Base-by-base conservation (phyloP, 2,888 invertebrate genomes). In the Hirtodrosophila cameraria region DNA sequence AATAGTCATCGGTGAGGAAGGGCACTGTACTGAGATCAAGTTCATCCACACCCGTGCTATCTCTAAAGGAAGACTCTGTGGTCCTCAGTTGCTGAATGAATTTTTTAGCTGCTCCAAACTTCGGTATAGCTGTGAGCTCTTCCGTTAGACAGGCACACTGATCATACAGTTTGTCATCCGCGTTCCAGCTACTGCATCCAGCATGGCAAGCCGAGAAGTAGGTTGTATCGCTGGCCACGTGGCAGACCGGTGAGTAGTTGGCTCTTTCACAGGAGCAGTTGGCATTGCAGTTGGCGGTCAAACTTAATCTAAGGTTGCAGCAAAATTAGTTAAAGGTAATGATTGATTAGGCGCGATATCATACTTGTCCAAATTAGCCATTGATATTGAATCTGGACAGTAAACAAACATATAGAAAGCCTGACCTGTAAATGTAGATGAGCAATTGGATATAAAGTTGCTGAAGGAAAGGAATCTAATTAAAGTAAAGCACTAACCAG, bases 141-240 rank as follows among this genome's bases (percentile, higher is more conserved):
- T 58, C 38, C 1, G 31, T 55, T 18, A 80, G 31, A 25, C 80
- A 80, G 42, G 70, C 39, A 35, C 80, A 80, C 4, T 70, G 46
- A n/a, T 67, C 52, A 15, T 81, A 80, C 1, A 73, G 3, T 35
- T 84, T 80, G 3, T 33, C 45, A 0, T 78, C 67, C 1, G 86
- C 28, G 45, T 88, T 70, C 87, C 89, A 90, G 13, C 83, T 89
- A 5, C 83, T 91, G 72, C 95, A 95, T 0, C 95, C 95, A 0
- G 95, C 95, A 84, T 94, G 94, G 75, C 95, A 95, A 0, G 95
- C 93, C 0, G 94, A 95, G 88, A 94, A 95, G 80, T 92, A 95
- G 1, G 94, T 94, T 9, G 92, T 92, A 46, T 89, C 91, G 0
- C 91, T 91, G 9, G 92, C 89, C 31, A 91, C 91, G 67, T 93